Evolutionary conservation across 2,797 vertebrate species (phyloP), one percentile per base, ranked within the genome.

Genomic region (Gymnoscopelus braueri): DNA sequence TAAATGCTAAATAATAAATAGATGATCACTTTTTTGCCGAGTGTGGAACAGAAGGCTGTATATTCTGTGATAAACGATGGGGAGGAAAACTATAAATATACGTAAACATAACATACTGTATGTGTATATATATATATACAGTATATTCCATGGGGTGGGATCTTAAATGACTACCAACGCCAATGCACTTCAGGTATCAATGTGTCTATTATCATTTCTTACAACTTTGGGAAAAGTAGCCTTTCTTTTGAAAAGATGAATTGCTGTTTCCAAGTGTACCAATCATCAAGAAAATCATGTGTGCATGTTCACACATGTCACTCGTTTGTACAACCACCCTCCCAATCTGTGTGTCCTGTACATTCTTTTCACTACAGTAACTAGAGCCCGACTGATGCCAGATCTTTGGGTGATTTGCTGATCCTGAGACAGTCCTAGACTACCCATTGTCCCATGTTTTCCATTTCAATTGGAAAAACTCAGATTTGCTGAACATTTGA

Each of bases 1-100:
- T 86, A 80, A 44, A 80, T 65, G 66, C 75, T 79, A 78, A 81
- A 84, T 71, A 82, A 71, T 68, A 77, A 83, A 66, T 7, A 71
- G 68, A 81, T 70, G 57, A 88, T 92, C 90, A 90, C 87, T 87
- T 89, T 95, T 83, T 77, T 71, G 24, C 91, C 84, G 84, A 90
- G 91, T 89, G 90, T 87, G 87, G 88, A 90, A 92, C 72, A 51
- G 88, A 85, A 90, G 90, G 91, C 91, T 95, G 94, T 95, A 95
- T 95, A 95, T 95, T 94, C 93, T 95, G 93, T 94, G 93, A 92
- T 88, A 89, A 75, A 90, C 62, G 67, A 89, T 88, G 87, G 92
- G 92, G 92, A 91, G 87, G 87, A 93, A 90, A 52, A 60, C 62
- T 9, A 60, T 53, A 44, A 44, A 44, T 44, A 44, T 9, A 44